phyloP scores from a whole-genome alignment of 2,113 vertebrate species.

The Pundamilia nyererei region DNA sequence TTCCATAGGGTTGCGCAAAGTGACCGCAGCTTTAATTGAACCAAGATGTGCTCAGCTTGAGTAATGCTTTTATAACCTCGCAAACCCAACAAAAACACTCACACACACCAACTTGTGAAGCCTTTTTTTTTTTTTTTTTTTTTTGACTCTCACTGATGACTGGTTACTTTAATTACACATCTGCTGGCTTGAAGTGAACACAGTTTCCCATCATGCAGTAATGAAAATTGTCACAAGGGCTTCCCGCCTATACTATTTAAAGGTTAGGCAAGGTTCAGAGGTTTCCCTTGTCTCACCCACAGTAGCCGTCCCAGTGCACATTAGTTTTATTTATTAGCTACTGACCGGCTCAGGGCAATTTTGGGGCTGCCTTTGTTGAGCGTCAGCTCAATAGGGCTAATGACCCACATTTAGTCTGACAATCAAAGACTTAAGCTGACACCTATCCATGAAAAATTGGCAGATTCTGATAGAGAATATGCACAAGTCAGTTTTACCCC shows the following conservation, averaged over 20 bases:
- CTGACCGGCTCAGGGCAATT: background rate
- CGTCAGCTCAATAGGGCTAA: background rate
- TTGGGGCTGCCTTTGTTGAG: background rate
- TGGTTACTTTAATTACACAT: conserved; percentile 46
- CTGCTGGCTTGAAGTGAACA: conserved; percentile 2
- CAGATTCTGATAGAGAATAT: background rate
- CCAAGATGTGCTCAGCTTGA: conserved; percentile 63
- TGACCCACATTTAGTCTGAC: background rate
- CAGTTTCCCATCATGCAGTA: conserved; percentile 58
- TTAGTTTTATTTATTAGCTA: background rate
- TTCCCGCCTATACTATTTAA: conserved; percentile 32
- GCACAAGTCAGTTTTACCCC: background rate
- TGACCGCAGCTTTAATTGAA: conserved; percentile 66
- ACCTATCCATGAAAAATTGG: background rate
- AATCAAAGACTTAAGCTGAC: background rate
- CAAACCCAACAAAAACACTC: conserved; percentile 29
- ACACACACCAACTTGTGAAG: conserved; percentile 11
- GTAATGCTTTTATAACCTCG: conserved; percentile 55
- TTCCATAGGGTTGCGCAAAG: conserved; percentile 63
- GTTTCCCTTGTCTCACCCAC: background rate
- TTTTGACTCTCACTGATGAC: conserved; percentile 47
- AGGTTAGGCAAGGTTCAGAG: background rate
- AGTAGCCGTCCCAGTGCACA: background rate
- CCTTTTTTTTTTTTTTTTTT: background rate
- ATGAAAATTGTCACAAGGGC: conserved; percentile 4